A percentile compares a stretch with the other conserved stretches of the same genome.
Conservation (phyloP, 2,888 invertebrate species). For the Eupithecia subfuscata region DNA sequence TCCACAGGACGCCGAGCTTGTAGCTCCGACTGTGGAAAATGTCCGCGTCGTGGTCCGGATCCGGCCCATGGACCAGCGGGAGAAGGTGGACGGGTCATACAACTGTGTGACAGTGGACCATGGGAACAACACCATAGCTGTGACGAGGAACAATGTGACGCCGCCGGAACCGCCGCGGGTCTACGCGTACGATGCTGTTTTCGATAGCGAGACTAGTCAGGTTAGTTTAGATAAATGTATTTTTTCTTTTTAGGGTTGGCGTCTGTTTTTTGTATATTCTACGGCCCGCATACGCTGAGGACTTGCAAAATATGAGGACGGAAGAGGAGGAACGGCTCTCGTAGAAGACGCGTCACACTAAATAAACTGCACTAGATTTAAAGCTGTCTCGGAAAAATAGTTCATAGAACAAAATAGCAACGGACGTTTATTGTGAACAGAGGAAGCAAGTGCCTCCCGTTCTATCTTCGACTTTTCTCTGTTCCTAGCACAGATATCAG, state of each 20-base stretch:
- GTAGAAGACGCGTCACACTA: background rate
- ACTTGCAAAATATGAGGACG: background rate
- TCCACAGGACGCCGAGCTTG: conserved; percentile 76
- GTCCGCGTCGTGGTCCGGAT: conserved; percentile 98
- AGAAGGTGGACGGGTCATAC: conserved; percentile 88
- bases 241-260: background rate
- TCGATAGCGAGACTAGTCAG: conserved; percentile 86
- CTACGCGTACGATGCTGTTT: conserved; percentile 98
- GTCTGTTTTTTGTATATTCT: background rate
- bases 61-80: conserved; percentile 95
- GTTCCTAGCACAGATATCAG: too few species aligned
- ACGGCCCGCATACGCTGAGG: background rate
- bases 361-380: background rate
- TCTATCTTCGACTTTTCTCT: too few species aligned
- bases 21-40: conserved; percentile 91
- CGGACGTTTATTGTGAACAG: too few species aligned
- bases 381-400: background rate
- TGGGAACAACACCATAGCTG: conserved; percentile 90
- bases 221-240: conserved; percentile 9
- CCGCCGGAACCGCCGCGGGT: conserved; percentile 92
- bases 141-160: conserved; percentile 88
- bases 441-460: too few species aligned
- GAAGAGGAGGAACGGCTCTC: too few species aligned
- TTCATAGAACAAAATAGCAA: background rate
- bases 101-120: conserved; percentile 91